Evolutionary conservation across 2,113 vertebrate genomes (phyloP).

Genomic region (Trinectes maculatus): DNA sequence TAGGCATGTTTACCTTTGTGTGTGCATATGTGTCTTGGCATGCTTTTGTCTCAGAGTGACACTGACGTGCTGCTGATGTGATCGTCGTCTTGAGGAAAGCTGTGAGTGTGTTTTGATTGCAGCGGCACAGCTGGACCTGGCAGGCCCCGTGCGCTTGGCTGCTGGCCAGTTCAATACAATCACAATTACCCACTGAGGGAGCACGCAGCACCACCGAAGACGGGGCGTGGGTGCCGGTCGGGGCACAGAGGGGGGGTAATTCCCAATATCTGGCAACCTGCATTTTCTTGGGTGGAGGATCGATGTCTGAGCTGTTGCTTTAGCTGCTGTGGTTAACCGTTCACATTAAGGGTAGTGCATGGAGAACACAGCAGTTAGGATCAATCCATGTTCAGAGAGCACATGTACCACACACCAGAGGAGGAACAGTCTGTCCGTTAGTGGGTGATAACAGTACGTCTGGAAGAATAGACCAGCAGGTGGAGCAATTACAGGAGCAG

Average conservation of each 20-base stretch:
- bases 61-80: slow-evolving; percentile 36
- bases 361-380: slow-evolving; percentile 17
- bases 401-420: slow-evolving; percentile 16
- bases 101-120: slow-evolving; percentile 62
- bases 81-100: slow-evolving; percentile 56
- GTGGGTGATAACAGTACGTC: slow-evolving; percentile 8
- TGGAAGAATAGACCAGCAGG: slow-evolving; percentile 29
- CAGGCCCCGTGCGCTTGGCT: slow-evolving; percentile 57
- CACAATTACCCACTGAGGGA: slow-evolving; percentile 59
- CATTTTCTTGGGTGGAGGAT: slow-evolving; percentile 31
- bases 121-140: slow-evolving; percentile 60
- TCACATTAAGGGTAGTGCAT: slow-evolving; percentile 38
- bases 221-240: slow-evolving; percentile 27
- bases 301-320: slow-evolving; percentile 25
- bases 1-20: slow-evolving; percentile 20
- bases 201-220: slow-evolving; percentile 45
- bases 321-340: slow-evolving; percentile 24
- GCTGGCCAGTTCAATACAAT: slow-evolving; percentile 67
- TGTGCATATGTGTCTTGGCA: slow-evolving; percentile 11
- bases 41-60: slow-evolving; percentile 23
- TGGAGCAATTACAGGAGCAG: slow-evolving; percentile 17
- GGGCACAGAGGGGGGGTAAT: slow-evolving; percentile 31
- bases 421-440: background rate
- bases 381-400: background rate
- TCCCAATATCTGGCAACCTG: slow-evolving; percentile 43